These are phyloP conservation scores for Panulirus ornatus DNA, from an alignment of 1,140 invertebrate species.

Conservation along the genomic window DNA sequence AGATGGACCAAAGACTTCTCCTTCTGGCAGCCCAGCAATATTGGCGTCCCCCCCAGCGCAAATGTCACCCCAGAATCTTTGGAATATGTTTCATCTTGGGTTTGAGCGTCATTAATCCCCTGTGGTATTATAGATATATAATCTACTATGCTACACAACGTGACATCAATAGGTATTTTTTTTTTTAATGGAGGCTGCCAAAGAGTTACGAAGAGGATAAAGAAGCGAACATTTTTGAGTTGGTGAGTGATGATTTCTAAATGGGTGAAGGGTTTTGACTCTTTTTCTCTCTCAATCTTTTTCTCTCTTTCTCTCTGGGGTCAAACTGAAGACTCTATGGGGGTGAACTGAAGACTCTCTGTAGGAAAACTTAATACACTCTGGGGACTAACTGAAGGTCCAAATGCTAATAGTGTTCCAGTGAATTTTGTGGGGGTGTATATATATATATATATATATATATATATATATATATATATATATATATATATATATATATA, in stretches of 20 bases:
- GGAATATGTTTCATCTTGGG: not conserved
- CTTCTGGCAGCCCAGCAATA: too few species aligned
- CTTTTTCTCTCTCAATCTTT: too few species aligned
- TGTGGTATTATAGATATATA: not conserved
- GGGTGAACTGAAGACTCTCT: too few species aligned
- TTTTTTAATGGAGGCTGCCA: too few species aligned
- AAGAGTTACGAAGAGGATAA: not conserved
- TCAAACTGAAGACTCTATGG: too few species aligned
- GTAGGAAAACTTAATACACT: too few species aligned
- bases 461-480: not conserved
- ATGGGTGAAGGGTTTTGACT: not conserved
- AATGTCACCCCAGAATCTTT: not conserved
- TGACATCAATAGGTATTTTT: not conserved
- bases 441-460: too few species aligned
- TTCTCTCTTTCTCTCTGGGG: too few species aligned
- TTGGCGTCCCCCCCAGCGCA: not conserved
- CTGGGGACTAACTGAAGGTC: too few species aligned
- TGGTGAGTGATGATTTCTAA: not conserved
- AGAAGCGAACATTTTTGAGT: not conserved
- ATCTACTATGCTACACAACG: not conserved
- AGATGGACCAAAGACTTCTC: too few species aligned
- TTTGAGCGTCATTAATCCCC: slow-evolving; percentile 14
- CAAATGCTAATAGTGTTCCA: too few species aligned
- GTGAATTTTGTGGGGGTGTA: too few species aligned
- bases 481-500: slow-evolving; percentile 3